Percentiles rank a stretch among this genome's conserved stretches.
Evolutionary conservation across 2,113 vertebrate species (phyloP).

Genomic region (Gymnogyps californianus): DNA sequence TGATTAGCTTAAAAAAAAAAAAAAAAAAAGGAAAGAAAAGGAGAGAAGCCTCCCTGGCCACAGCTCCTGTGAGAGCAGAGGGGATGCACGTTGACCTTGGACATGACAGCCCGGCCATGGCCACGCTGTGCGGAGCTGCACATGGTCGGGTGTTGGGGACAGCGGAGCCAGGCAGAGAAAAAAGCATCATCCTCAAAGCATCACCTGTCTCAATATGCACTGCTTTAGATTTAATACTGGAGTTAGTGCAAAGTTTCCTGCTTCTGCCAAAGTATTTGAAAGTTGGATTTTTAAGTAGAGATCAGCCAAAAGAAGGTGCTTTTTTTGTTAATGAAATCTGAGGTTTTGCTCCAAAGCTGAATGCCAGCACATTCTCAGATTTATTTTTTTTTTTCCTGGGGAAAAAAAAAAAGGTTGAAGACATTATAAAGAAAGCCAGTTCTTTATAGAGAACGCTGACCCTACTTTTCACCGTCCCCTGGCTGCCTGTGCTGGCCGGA

Average conservation of each 20-base stretch:
- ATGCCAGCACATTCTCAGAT: background rate
- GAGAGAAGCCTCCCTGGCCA: too few relatives aligned
- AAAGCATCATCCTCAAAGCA: background rate
- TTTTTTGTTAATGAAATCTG: background rate
- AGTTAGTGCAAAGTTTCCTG: background rate
- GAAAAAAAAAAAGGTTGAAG: background rate
- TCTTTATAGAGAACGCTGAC: background rate
- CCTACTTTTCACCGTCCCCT: background rate
- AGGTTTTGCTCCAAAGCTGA: background rate
- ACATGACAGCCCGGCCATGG: background rate
- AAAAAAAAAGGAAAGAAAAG: too few relatives aligned
- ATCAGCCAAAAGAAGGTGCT: background rate
- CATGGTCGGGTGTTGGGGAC: fast-evolving
- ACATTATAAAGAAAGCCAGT: background rate
- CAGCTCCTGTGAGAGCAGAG: background rate
- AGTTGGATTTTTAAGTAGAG: background rate
- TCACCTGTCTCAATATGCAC: background rate
- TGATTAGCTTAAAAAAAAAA: background rate
- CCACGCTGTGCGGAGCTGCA: background rate
- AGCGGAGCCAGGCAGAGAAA: background rate
- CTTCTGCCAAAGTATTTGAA: background rate
- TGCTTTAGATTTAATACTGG: background rate
- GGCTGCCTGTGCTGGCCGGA: background rate
- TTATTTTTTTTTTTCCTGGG: background rate
- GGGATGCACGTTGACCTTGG: background rate